phyloP scores from a whole-genome alignment of 2,797 vertebrate species.

The Coregonus ussuriensis region DNA sequence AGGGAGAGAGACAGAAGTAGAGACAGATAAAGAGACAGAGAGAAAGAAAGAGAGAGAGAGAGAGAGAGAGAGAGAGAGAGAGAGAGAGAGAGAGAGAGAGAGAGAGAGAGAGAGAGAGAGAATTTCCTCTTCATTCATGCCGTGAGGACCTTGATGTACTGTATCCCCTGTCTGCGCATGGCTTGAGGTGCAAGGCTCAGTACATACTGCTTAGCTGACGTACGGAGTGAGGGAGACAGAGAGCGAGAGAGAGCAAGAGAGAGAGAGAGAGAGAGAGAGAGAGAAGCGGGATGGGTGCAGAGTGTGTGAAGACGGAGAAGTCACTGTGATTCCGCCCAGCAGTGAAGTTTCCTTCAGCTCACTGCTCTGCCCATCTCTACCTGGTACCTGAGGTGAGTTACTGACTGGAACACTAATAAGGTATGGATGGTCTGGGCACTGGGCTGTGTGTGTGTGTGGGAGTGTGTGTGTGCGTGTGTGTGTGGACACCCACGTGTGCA shows the following conservation, averaged over 20 bases:
- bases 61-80: conserved; percentile 1
- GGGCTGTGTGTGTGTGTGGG: not conserved
- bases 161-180: not conserved
- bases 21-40: conserved; percentile 3
- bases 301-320: conserved; percentile 44
- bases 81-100: not conserved
- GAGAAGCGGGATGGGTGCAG: conserved; percentile 65
- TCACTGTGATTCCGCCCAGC: conserved; percentile 65
- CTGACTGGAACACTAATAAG: conserved; percentile 23
- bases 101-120: not conserved
- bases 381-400: conserved; percentile 71
- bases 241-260: conserved; percentile 25
- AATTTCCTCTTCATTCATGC: not conserved
- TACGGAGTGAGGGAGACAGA: conserved; percentile 4
- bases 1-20: conserved; percentile 15
- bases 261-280: conserved; percentile 47
- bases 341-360: conserved; percentile 66
- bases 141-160: not conserved
- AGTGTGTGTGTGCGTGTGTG: not conserved
- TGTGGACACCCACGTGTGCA: not conserved
- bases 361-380: conserved; percentile 53
- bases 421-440: not conserved
- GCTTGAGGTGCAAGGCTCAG: not conserved
- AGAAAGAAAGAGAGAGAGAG: not conserved
- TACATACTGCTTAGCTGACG: conserved; percentile 14